These are phyloP conservation scores for Neosilurus mollespiculum DNA, from an alignment of 2,797 vertebrate genomes.

Conservation along the genomic window DNA sequence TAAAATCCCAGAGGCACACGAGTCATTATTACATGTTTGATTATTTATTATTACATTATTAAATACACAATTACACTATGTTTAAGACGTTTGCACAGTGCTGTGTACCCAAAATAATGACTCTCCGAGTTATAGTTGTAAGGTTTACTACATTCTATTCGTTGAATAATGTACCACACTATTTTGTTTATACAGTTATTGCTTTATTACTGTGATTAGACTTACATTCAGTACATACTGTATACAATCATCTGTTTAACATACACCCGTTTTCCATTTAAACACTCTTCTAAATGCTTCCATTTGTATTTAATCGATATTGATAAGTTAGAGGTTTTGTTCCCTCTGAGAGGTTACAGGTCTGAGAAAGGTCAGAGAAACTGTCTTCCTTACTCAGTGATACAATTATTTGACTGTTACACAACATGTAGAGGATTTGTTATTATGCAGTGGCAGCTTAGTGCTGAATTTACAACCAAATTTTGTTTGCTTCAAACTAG, in stretches of 20 bases:
- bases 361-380: neutral
- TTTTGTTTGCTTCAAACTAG: slow-evolving; percentile 28
- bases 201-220: slow-evolving; percentile 32
- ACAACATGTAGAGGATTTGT: slow-evolving; percentile 17
- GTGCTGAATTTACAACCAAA: slow-evolving; percentile 19
- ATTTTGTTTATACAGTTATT: slow-evolving; percentile 15
- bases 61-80: no score
- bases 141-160: neutral
- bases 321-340: slow-evolving; percentile 17
- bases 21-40: neutral
- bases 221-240: slow-evolving; percentile 13
- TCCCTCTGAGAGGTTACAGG: neutral
- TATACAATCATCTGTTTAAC: slow-evolving; percentile 41
- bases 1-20: neutral
- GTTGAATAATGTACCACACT: slow-evolving; percentile 7
- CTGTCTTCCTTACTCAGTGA: slow-evolving; percentile 45
- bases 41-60: no score
- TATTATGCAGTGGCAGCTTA: slow-evolving; percentile 31
- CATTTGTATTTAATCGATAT: slow-evolving; percentile 1
- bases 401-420: slow-evolving; percentile 45
- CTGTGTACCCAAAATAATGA: slow-evolving; percentile 22
- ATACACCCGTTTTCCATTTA: slow-evolving; percentile 23
- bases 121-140: neutral
- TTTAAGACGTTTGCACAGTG: slow-evolving; percentile 5
- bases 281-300: slow-evolving; percentile 2